phyloP scores from a whole-genome alignment of 2,113 vertebrate genomes.

The Rhadina sibilatrix region DNA sequence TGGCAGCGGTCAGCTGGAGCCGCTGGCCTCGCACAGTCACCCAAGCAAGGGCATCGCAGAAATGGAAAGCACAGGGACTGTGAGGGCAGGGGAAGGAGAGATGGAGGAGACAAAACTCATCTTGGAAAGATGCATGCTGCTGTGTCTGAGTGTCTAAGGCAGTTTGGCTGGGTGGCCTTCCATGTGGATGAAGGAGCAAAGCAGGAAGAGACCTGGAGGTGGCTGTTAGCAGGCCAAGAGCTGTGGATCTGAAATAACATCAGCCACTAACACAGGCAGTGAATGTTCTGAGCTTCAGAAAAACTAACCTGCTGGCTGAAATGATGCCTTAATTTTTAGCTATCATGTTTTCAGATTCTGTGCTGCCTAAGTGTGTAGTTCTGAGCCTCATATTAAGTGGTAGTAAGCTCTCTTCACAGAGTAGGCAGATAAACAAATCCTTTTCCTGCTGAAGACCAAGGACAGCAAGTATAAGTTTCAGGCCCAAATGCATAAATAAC shows the following conservation, averaged over 20 bases:
- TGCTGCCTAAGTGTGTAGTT: not conserved
- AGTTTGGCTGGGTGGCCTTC: not conserved
- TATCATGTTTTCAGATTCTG: not conserved
- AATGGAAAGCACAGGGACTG: not conserved
- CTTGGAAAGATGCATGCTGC: not conserved
- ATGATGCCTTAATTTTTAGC: not conserved
- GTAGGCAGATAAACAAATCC: not conserved
- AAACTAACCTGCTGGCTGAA: not conserved
- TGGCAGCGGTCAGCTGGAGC: not conserved
- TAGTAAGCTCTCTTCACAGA: not conserved
- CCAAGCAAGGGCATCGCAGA: fast-evolving
- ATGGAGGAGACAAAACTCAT: not conserved
- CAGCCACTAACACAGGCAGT: fast-evolving
- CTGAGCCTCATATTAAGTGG: not conserved
- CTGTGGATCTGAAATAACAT: not conserved
- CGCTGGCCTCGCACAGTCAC: not conserved
- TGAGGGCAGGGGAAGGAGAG: not conserved
- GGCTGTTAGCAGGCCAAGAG: not conserved
- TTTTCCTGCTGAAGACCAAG: not conserved
- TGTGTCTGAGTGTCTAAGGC: not conserved
- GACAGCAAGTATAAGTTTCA: not conserved
- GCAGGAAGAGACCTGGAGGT: not conserved
- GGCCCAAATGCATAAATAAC: not conserved
- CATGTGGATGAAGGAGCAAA: not conserved
- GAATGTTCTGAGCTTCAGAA: not conserved